Conservation (phyloP, 2,797 vertebrate genomes). For the Cephalopachus bancanus region DNA sequence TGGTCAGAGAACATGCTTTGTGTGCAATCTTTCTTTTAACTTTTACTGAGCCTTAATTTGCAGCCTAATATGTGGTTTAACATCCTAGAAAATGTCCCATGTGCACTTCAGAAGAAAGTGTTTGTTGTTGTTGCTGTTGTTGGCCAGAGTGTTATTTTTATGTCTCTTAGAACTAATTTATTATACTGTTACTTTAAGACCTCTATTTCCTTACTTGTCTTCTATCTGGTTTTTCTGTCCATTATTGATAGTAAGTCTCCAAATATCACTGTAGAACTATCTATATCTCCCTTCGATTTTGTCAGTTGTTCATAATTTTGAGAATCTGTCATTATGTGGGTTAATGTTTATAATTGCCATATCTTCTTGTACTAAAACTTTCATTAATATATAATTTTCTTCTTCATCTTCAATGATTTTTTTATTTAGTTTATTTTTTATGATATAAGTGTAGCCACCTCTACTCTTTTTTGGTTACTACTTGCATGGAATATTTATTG, state of each 20-base stretch:
- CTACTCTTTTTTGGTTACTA: not conserved
- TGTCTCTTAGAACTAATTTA: not conserved
- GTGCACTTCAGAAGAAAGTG: not conserved
- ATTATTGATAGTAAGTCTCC: not conserved
- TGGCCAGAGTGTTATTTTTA: not conserved
- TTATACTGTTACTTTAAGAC: not conserved
- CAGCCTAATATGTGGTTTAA: not conserved
- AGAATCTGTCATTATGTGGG: not conserved
- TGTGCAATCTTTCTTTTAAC: not conserved
- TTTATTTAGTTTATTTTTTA: not conserved
- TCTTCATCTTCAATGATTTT: not conserved
- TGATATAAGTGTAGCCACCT: not conserved
- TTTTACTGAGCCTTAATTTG: not conserved
- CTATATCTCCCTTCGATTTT: not conserved
- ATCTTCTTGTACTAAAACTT: not conserved
- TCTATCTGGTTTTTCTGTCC: not conserved
- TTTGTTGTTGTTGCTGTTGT: not conserved
- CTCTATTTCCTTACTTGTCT: not conserved
- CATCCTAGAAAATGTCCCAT: not conserved
- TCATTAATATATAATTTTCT: not conserved
- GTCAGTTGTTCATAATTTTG: not conserved
- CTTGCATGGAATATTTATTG: not conserved
- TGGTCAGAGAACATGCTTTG: not conserved
- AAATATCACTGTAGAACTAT: not conserved
- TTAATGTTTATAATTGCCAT: not conserved